Evolutionary conservation across 2,113 vertebrate species (phyloP), one percentile per base, ranked within the genome.

Genomic region (Pseudolaguvia tuberculata): DNA sequence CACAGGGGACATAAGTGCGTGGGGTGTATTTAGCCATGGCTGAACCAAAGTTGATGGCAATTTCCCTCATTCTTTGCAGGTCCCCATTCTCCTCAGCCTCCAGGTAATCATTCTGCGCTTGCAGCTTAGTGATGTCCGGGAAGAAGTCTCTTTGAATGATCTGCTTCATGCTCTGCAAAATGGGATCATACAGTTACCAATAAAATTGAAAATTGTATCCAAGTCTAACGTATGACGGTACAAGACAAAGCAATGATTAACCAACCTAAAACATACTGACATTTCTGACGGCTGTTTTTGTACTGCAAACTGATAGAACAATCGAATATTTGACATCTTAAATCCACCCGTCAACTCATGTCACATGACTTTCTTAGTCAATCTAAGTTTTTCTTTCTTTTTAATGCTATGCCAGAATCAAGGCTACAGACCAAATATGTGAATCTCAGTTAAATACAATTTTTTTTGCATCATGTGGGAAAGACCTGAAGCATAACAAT

Each of bases 71-170:
- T 45, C 93, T 93, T 82, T 92, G 93, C 42, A 98, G 86, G 80
- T 99, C 97, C 1, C 97, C 96, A 0, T 61, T 94, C 82, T 99
- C 97, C 80, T 99, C 96, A 0, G 97, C 97, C 47, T 98, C 94
- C 70, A 99, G 86, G 62, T 98, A 98, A 0, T 98, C 96, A 69
- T 93, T 97, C 85, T 99, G 97, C 0, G 96, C 95, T 21, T 91
- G 92, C n/a, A 99, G 29, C 79, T 95, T 97, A 68, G 93, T 94
- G 74, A 99, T 94, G 7, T 99, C 97, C 0, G 97, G 97, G 52
- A 96, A 99, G 79, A 99, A 99, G 72, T 99, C 96, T 21, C 96
- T 90, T 79, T 98, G 94, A 67, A 99, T 95, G 78, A 99, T 98
- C 0, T 91, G 93, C 88, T 95, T 94, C 23, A 99, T 87, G 53